These are phyloP conservation scores for Anarrhichthys ocellatus DNA, from an alignment of 2,113 vertebrate species.

Conservation along the genomic window DNA sequence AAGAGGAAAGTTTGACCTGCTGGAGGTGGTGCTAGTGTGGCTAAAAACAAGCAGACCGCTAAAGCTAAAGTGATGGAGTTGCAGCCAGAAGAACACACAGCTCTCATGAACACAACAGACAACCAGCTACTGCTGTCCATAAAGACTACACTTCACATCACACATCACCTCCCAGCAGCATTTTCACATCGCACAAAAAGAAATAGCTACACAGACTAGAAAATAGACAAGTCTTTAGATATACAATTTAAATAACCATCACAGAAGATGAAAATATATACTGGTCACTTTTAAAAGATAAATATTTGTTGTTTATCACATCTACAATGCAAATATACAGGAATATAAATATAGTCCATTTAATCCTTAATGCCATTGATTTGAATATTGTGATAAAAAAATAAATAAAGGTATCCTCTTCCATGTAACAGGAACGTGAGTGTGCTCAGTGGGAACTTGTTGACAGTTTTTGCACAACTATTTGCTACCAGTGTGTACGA, in stretches of 20 bases:
- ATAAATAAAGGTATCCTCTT: slow-evolving; percentile 57
- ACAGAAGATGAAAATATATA: slow-evolving; percentile 61
- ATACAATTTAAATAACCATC: slow-evolving; percentile 49
- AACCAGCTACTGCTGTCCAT: neutral
- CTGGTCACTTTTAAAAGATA: slow-evolving; percentile 64
- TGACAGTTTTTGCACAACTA: slow-evolving; percentile 16
- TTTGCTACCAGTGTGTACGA: slow-evolving; percentile 21
- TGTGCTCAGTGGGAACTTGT: slow-evolving; percentile 44
- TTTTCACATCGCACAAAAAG: slow-evolving; percentile 30
- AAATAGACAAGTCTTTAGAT: slow-evolving; percentile 54
- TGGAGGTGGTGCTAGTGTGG: slow-evolving; percentile 26
- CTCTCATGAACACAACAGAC: slow-evolving; percentile 3
- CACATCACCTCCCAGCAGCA: slow-evolving; percentile 12
- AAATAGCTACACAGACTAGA: slow-evolving; percentile 54
- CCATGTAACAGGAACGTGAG: slow-evolving; percentile 33
- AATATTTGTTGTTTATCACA: slow-evolving; percentile 49
- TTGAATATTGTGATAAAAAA: slow-evolving; percentile 67
- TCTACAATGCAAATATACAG: slow-evolving; percentile 59
- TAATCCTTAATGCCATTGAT: slow-evolving; percentile 55
- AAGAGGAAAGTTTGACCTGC: neutral
- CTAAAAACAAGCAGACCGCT: slow-evolving; percentile 37
- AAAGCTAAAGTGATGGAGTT: slow-evolving; percentile 11
- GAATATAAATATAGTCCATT: slow-evolving; percentile 72
- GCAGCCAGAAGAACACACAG: slow-evolving; percentile 5
- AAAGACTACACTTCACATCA: neutral